Percentiles rank a stretch among this genome's conserved stretches.
These are phyloP conservation scores for Syngnathus floridae DNA, from an alignment of 2,113 vertebrate species.

Conservation along the genomic window DNA sequence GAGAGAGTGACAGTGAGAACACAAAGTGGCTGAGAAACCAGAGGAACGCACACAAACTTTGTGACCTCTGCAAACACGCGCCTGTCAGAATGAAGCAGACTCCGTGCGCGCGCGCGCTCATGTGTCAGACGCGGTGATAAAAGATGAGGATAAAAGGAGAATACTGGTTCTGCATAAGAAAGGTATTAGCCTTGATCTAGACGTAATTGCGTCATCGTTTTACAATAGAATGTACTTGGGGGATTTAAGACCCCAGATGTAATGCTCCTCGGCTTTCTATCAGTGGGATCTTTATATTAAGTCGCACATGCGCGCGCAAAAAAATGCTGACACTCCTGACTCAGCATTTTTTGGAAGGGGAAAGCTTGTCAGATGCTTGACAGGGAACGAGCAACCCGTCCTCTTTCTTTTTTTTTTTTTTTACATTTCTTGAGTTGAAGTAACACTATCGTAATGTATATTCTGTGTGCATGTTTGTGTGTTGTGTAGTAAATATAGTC, in stretches of 20 bases:
- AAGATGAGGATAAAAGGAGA: background rate
- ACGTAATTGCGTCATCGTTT: background rate
- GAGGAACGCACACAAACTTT: slow-evolving; percentile 32
- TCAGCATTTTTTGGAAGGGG: slow-evolving; percentile 24
- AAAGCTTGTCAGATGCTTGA: slow-evolving; percentile 31
- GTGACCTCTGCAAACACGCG: slow-evolving; percentile 44
- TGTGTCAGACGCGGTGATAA: background rate
- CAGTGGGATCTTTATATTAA: background rate
- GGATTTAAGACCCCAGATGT: background rate
- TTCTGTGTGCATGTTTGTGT: background rate
- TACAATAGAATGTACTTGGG: background rate
- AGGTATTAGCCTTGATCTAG: background rate
- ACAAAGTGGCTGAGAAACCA: slow-evolving; percentile 35
- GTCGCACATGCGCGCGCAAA: slow-evolving; percentile 8
- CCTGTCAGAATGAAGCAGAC: slow-evolving; percentile 18
- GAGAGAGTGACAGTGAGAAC: slow-evolving; percentile 7
- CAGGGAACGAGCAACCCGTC: slow-evolving; percentile 13
- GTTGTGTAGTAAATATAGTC: background rate
- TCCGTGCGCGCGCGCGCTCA: background rate
- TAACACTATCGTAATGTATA: background rate
- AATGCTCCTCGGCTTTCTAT: background rate
- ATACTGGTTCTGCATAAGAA: background rate
- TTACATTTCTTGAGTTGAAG: slow-evolving; percentile 21
- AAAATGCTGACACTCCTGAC: slow-evolving; percentile 42
- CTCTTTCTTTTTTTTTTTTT: slow-evolving; percentile 7